These are phyloP conservation scores for Keiferia lycopersicella DNA, from an alignment of 2,888 invertebrate genomes.

Conservation along the genomic window DNA sequence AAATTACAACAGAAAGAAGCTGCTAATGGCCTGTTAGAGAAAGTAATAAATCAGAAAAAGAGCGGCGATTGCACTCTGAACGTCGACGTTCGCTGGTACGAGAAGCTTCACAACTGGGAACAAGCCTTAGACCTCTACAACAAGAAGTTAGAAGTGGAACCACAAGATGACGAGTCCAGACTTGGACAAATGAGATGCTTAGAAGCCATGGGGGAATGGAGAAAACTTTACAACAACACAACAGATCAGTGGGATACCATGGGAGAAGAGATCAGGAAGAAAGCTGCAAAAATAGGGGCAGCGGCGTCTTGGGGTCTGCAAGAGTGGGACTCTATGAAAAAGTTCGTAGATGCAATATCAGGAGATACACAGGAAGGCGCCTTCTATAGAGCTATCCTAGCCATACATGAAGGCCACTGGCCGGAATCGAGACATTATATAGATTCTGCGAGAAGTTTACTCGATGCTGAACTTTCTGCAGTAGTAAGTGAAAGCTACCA, in stretches of 20 bases:
- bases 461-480: constrained; percentile 97
- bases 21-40: constrained; percentile 94
- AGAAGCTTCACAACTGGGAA: constrained; percentile 99
- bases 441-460: constrained; percentile 93
- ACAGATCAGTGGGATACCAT: constrained; percentile 84
- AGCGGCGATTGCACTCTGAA: constrained; percentile 80
- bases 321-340: constrained; percentile 96
- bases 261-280: constrained; percentile 70
- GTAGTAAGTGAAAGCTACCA: constrained; percentile 98
- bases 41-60: constrained; percentile 90
- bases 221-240: constrained; percentile 89
- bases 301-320: constrained; percentile 98
- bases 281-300: constrained; percentile 94
- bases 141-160: constrained; percentile 85
- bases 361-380: constrained; percentile 96
- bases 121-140: constrained; percentile 94
- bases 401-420: constrained; percentile 91
- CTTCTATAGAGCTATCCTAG: constrained; percentile 95
- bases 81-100: constrained; percentile 94
- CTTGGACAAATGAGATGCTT: constrained; percentile 97
- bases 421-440: constrained; percentile 89
- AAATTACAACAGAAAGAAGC: constrained; percentile 99
- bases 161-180: constrained; percentile 88
- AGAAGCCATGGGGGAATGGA: constrained; percentile 99
- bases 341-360: constrained; percentile 92